Evolutionary conservation across 2,888 invertebrate genomes (phyloP).

Genomic region (Drosophila pseudotakahashii): DNA sequence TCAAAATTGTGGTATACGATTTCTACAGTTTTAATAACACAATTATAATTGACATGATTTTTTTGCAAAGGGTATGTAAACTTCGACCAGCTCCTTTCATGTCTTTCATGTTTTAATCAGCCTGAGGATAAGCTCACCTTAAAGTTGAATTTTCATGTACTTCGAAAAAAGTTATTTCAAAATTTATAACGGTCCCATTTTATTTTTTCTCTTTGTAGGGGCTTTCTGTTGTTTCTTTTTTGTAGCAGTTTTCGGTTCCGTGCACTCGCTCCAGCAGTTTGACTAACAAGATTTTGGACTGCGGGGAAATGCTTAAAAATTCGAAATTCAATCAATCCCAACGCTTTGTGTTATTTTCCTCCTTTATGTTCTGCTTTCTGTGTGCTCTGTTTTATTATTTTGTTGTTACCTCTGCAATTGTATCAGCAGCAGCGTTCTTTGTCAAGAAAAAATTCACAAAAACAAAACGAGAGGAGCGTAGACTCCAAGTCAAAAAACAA

Average conservation of each 20-base stretch:
- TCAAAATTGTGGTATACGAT: too few relatives aligned
- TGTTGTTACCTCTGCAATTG: slow-evolving; percentile 61
- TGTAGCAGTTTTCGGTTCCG: slow-evolving; percentile 28
- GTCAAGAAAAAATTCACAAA: slow-evolving; percentile 32
- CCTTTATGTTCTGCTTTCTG: slow-evolving; percentile 3
- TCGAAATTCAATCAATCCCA: slow-evolving; percentile 74
- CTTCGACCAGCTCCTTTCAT: too few relatives aligned
- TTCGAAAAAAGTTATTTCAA: slow-evolving; percentile 1
- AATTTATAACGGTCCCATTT: slow-evolving; percentile 10
- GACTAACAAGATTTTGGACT: slow-evolving; percentile 68
- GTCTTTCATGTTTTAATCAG: too few relatives aligned
- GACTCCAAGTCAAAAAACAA: slow-evolving; percentile 55
- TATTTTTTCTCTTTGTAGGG: slow-evolving; percentile 15
- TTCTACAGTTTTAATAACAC: too few relatives aligned
- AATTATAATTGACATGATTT: too few relatives aligned
- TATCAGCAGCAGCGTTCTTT: slow-evolving; percentile 61
- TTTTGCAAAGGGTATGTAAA: too few relatives aligned
- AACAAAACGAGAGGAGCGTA: slow-evolving; percentile 6
- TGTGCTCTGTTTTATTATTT: slow-evolving; percentile 52
- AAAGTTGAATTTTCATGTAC: background rate
- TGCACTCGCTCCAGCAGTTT: slow-evolving; percentile 52
- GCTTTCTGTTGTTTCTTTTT: slow-evolving; percentile 10
- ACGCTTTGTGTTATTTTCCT: slow-evolving; percentile 60
- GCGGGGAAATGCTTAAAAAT: slow-evolving; percentile 76
- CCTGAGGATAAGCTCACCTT: background rate